Evolutionary conservation across 2,113 vertebrate species (phyloP), one percentile per base, ranked within the genome.

Genomic region (Lepisosteus osseus): DNA sequence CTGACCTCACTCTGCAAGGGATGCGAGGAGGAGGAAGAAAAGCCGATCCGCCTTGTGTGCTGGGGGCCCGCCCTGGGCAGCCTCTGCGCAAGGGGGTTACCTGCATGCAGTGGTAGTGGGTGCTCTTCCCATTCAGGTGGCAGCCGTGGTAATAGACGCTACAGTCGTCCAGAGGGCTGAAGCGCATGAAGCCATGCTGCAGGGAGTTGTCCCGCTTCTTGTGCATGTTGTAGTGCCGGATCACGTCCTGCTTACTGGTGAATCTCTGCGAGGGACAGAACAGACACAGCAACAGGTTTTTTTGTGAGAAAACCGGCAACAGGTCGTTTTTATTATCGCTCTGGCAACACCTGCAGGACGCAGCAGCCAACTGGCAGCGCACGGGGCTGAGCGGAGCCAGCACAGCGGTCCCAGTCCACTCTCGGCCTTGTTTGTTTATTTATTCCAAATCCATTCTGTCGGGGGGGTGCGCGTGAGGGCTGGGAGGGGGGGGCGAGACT

Each of bases 81-180:
- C 64, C 57, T 68, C 29, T n/a, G 67, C 13, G 45, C 63, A 67
- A 12, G 54, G 59, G 63, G 29, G 56, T 88, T 90, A 97, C 96
- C 97, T 99, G 97, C 97, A 99, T 99, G 94, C 97, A 99, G 89
- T 99, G 97, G 92, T 99, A 99, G 90, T 99, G 97, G 70, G 97
- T 99, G 91, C 97, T 99, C 88, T 99, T 99, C 80, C 97, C 97
- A 3, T 99, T 99, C 72, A 99, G 95, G 91, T 99, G 97, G 83
- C 97, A 99, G 90, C 97, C 96, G 0, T 99, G 97, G 82, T 99
- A 99, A 89, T 99, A 98, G 62, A 98, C 95, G 0, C 97, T 98
- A 87, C 97, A 99, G 92, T 99, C 97, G 9, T 99, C 97, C 91
- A 99, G 88, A 0, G 97, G 97, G 92, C 97, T 99, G 89, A 99